Evolutionary conservation across 2,797 vertebrate genomes (phyloP).

Genomic region (Siniperca undulata): DNA sequence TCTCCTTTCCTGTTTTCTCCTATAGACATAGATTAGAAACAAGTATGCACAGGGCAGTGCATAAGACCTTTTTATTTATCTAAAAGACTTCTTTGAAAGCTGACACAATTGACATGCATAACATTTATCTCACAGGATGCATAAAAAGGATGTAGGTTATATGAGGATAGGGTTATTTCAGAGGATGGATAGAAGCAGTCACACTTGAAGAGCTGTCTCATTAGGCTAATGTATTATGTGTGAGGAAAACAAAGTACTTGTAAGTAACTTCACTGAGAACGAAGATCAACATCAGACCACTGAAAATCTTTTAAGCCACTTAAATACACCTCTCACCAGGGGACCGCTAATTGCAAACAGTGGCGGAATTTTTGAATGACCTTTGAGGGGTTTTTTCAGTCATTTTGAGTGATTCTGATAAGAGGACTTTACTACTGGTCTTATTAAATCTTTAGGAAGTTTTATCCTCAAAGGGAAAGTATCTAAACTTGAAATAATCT

Average conservation of each 20-base stretch:
- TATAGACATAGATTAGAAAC: not conserved
- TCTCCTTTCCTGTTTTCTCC: not conserved
- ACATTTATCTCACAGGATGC: not conserved
- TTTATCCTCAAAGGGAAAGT: conserved; percentile 43
- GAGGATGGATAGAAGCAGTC: conserved; percentile 16
- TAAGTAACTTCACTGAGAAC: conserved; percentile 41
- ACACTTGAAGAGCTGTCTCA: conserved; percentile 38
- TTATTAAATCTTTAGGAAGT: conserved; percentile 34
- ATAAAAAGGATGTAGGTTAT: not conserved
- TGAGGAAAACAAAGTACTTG: conserved; percentile 56
- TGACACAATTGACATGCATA: not conserved
- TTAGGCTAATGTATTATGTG: conserved; percentile 23
- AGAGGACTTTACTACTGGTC: conserved; percentile 20
- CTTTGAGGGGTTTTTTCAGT: conserved; percentile 10
- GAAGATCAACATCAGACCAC: conserved; percentile 39
- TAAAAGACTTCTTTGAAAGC: not conserved
- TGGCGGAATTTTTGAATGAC: conserved; percentile 47
- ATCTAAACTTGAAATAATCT: conserved; percentile 14
- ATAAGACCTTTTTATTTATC: not conserved
- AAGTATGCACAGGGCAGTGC: not conserved
- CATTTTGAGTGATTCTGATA: conserved; percentile 34
- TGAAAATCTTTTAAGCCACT: conserved; percentile 57
- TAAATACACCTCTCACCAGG: conserved; percentile 46
- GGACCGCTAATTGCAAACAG: conserved; percentile 38
- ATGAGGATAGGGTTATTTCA: conserved; percentile 16